Evolutionary conservation across 1,140 invertebrate genomes (phyloP).

Genomic region (Macrosteles quadrilineatus): DNA sequence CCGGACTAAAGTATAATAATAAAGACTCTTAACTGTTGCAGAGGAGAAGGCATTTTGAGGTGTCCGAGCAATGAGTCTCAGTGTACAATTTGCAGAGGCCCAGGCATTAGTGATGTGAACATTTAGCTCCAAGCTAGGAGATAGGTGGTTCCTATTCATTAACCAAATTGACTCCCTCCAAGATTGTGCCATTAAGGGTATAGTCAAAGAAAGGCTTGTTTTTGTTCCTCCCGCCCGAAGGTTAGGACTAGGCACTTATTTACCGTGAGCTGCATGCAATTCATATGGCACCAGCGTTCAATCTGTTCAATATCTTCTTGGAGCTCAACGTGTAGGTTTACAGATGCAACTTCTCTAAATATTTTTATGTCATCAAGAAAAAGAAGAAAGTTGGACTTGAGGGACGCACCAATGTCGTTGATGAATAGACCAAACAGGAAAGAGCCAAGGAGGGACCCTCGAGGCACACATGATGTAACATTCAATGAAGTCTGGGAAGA

Average conservation of each 20-base stretch:
- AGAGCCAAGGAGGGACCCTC: slow-evolving; percentile 44
- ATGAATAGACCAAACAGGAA: slow-evolving; percentile 45
- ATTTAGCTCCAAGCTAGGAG: not conserved
- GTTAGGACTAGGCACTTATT: not conserved
- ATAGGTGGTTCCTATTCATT: not conserved
- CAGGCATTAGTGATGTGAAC: not conserved
- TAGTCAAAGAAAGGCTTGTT: not conserved
- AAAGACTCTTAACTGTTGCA: not conserved
- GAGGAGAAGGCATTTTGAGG: no score
- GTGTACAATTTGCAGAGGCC: not conserved
- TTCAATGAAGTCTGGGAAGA: no score
- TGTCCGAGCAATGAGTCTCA: not conserved
- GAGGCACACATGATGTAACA: slow-evolving; percentile 41
- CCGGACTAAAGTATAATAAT: not conserved
- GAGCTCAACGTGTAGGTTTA: not conserved
- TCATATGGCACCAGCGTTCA: not conserved
- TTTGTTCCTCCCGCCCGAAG: not conserved
- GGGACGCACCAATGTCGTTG: slow-evolving; percentile 43
- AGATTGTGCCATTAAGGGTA: not conserved
- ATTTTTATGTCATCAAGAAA: slow-evolving; percentile 40
- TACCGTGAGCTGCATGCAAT: not conserved
- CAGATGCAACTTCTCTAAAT: not conserved
- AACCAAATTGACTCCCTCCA: not conserved
- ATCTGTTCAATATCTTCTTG: not conserved
- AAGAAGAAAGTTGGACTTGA: slow-evolving; percentile 39